Base-by-base conservation (phyloP, 2,113 vertebrate species). In the Malurus elegans region DNA sequence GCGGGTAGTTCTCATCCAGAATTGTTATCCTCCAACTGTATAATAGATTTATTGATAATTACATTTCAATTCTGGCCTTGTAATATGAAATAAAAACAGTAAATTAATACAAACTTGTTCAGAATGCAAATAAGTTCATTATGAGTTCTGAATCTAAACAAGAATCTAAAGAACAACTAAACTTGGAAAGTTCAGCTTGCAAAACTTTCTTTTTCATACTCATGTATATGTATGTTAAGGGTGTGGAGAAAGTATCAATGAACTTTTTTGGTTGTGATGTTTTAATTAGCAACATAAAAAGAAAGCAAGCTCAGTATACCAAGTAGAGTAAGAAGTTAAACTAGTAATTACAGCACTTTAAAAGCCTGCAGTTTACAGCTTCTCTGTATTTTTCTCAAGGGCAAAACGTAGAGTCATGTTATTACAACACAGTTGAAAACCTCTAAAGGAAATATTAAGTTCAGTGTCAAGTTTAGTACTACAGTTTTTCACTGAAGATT, bases 201-300 rank as follows among this genome's bases (percentile, higher is more conserved):
- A 75, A 88, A 91, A 57, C 26, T 12, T 6, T 8, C 31, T 20
- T 28, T 18, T n/a, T 18, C 11, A 24, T 42, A 60, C 26, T 45
- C 3, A 9, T 14, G 25, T 13, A 5, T 14, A 26, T 8, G 7
- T 44, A 28, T 45, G 10, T 15, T 4, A 53, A 45, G 6, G 4
- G 5, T 20, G 3, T 20, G 11, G 2, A 11, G 4, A 2, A 71
- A 8, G 14, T 9, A 72, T 32, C 16, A 64, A 26, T 10, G 1
- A 62, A 20, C 21, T 57, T 70, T 88, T 47, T 34, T 71, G 26
- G 14, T n/a, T 70, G 64, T 25, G 50, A 4, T 51, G 80, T 73
- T 90, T 79, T 53, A 67, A 80, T 67, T 13, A 57, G 9, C 13
- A 84, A 24, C 18, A 61, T 14, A 18, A 75, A 86, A 83, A 79